phyloP scores from a whole-genome alignment of 2,113 vertebrate genomes.

The Silurus glanis region DNA sequence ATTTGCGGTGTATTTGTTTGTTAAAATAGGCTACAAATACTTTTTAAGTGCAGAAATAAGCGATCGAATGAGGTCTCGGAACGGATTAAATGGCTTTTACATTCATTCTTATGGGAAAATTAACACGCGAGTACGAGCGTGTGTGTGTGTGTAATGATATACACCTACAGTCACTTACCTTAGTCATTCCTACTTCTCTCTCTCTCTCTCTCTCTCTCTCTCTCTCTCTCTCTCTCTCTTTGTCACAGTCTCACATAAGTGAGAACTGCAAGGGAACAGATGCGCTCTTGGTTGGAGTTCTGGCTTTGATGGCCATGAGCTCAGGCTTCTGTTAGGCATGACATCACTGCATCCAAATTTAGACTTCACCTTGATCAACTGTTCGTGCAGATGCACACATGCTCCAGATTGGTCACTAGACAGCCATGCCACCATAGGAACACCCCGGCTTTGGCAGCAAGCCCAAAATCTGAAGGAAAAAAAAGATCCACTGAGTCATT shows the following conservation, averaged over 20 bases:
- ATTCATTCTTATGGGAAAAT: too few species aligned
- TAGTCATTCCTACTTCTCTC: background rate
- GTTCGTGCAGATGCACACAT: background rate
- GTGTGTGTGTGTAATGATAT: background rate
- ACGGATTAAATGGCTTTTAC: too few species aligned
- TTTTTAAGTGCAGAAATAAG: too few species aligned
- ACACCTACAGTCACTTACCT: background rate
- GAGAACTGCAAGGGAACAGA: conserved; percentile 41
- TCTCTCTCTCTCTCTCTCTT: background rate
- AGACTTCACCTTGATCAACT: conserved; percentile 37
- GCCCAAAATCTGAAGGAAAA: background rate
- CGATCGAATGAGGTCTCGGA: too few species aligned
- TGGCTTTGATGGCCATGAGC: conserved; percentile 42
- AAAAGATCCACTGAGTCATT: background rate
- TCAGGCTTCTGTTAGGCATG: conserved; percentile 47
- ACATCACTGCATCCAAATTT: conserved; percentile 47
- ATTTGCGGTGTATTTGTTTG: too few species aligned
- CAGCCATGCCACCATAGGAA: background rate
- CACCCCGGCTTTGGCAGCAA: conserved; percentile 1
- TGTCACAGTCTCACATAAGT: background rate
- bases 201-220: background rate
- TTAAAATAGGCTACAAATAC: too few species aligned
- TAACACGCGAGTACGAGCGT: too few species aligned
- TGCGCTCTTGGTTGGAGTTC: conserved; percentile 47
- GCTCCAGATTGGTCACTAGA: background rate